Percentiles rank a stretch among this genome's conserved stretches.
Evolutionary conservation across 2,113 vertebrate species (phyloP).

Genomic region (Manacus vitellinus): DNA sequence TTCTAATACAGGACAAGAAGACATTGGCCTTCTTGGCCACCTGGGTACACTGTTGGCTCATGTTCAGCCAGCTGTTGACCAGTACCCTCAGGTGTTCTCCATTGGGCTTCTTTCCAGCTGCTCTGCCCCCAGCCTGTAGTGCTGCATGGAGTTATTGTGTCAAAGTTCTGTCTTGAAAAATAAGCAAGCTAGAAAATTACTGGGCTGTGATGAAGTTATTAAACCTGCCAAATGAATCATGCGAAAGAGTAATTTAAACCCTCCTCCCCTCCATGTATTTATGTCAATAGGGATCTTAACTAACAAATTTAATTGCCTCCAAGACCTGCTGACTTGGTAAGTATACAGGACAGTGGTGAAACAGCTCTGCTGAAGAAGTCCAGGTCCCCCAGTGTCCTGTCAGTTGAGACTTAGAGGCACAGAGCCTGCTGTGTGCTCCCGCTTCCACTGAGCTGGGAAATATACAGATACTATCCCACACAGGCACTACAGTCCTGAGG

Average conservation of each 20-base stretch:
- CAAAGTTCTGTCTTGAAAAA: neutral
- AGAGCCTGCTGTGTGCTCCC: neutral
- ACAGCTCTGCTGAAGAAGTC: neutral
- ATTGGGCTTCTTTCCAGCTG: neutral
- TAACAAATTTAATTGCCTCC: neutral
- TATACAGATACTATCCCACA: neutral
- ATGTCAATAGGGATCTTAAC: neutral
- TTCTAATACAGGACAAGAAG: neutral
- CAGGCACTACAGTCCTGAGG: rapidly evolving
- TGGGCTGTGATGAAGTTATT: neutral
- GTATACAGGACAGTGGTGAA: neutral
- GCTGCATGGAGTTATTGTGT: neutral
- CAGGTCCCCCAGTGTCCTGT: neutral
- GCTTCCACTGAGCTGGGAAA: neutral
- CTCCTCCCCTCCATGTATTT: rapidly evolving
- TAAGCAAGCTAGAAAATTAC: neutral
- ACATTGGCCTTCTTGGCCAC: neutral
- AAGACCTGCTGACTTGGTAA: neutral
- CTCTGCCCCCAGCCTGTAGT: neutral
- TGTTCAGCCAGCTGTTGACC: neutral
- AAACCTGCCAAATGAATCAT: neutral
- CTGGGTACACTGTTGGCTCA: rapidly evolving
- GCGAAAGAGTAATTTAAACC: neutral
- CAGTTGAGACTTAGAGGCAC: neutral
- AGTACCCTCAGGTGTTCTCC: neutral